These are phyloP conservation scores for Drosophila melanica DNA, from an alignment of 1,140 invertebrate species.

Conservation along the genomic window DNA sequence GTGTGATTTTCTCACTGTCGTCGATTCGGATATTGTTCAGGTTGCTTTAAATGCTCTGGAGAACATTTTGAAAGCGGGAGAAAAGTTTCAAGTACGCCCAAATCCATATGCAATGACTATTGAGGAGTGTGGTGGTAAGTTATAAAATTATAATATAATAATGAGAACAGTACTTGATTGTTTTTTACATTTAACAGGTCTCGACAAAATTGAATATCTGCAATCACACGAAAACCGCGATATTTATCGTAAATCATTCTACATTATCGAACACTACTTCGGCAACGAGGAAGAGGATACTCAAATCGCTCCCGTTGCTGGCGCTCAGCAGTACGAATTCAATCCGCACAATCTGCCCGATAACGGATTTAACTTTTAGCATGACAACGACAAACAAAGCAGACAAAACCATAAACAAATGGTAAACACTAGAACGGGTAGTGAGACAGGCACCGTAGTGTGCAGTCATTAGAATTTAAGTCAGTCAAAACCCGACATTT, in stretches of 20 bases:
- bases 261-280: constrained; percentile 98
- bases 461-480: constrained; percentile 78
- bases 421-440: constrained; percentile 26
- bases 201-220: constrained; percentile 98
- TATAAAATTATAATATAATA: not conserved
- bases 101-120: constrained; percentile 97
- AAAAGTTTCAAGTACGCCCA: constrained; percentile 89
- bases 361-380: constrained; percentile 91
- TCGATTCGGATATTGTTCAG: constrained; percentile 98
- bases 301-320: constrained; percentile 91
- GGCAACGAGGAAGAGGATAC: constrained; percentile 95
- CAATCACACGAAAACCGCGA: constrained; percentile 98
- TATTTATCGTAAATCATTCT: constrained; percentile 98
- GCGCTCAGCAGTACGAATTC: constrained; percentile 91
- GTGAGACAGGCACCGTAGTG: constrained; percentile 25
- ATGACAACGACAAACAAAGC: constrained; percentile 36
- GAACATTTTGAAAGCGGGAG: constrained; percentile 96
- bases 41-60: constrained; percentile 98
- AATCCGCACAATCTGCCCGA: constrained; percentile 88
- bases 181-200: constrained; percentile 86
- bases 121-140: constrained; percentile 97
- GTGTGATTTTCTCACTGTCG: constrained; percentile 96
- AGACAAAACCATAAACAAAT: constrained; percentile 20
- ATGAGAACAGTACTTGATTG: not conserved
- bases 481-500: constrained; percentile 41